A percentile compares a stretch with the other conserved stretches of the same genome.
phyloP scores from a whole-genome alignment of 2,888 invertebrate species.

The Morpho helenor region DNA sequence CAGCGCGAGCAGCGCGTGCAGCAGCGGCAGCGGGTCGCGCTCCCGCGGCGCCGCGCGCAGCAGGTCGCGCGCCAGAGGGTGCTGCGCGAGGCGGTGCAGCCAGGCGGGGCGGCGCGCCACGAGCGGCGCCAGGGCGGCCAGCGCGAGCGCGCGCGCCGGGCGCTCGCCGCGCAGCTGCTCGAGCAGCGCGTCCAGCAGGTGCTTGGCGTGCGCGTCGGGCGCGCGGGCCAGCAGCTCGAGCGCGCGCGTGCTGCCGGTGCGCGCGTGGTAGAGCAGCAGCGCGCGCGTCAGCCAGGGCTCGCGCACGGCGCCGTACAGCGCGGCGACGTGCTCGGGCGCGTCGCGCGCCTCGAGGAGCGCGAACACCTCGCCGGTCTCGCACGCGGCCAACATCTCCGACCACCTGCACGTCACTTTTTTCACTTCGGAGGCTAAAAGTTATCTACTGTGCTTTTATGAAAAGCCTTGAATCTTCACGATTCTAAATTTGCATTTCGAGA shows the following conservation, averaged over 20 bases:
- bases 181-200: constrained; percentile 87
- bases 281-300: constrained; percentile 92
- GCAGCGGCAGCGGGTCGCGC: constrained; percentile 87
- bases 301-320: constrained; percentile 86
- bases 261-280: constrained; percentile 90
- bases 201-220: constrained; percentile 90
- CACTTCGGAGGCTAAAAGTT: no score
- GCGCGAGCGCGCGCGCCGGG: constrained; percentile 75
- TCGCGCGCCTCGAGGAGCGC: constrained; percentile 61
- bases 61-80: constrained; percentile 87
- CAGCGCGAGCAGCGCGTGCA: constrained; percentile 91
- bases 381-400: constrained; percentile 63
- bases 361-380: constrained; percentile 63
- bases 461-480: no score
- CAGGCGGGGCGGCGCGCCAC: constrained; percentile 92
- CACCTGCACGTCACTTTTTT: constrained; percentile 35
- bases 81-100: constrained; percentile 89
- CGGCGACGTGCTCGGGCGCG: constrained; percentile 55
- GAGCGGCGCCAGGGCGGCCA: constrained; percentile 89
- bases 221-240: constrained; percentile 91
- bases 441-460: no score
- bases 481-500: no score
- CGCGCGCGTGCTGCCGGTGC: constrained; percentile 87
- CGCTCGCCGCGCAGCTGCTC: constrained; percentile 78
- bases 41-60: constrained; percentile 89